These are phyloP conservation scores for Prosapia bicincta DNA, from an alignment of 2,888 invertebrate species.

Conservation along the genomic window DNA sequence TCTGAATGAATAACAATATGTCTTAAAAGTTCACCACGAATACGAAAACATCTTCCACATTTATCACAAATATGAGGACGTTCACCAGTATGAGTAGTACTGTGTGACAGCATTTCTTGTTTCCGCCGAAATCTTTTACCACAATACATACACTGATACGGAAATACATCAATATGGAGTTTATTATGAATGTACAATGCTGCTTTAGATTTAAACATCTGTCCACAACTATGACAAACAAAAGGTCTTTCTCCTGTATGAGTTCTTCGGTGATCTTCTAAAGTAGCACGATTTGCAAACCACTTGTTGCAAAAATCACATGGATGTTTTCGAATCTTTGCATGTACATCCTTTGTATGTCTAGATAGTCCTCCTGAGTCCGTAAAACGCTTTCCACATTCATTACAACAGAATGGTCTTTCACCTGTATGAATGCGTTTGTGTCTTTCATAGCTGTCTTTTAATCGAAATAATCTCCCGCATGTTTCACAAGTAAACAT, in stretches of 20 bases:
- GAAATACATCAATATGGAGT: constrained; percentile 47
- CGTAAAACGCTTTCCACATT: constrained; percentile 43
- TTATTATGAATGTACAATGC: constrained; percentile 50
- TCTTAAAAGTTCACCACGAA: constrained; percentile 28
- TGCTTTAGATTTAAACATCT: constrained; percentile 48
- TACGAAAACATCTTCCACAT: constrained; percentile 34
- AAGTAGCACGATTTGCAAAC: constrained; percentile 50
- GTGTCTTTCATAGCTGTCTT: constrained; percentile 25
- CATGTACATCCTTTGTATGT: constrained; percentile 53
- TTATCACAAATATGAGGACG: constrained; percentile 37
- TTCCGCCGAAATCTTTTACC: constrained; percentile 49
- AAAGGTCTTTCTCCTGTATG: constrained; percentile 49
- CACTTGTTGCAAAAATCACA: constrained; percentile 51
- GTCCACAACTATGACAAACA: constrained; percentile 49
- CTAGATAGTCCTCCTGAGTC: constrained; percentile 42
- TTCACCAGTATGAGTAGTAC: constrained; percentile 28
- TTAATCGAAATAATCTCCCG: constrained; percentile 36
- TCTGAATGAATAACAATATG: constrained; percentile 50
- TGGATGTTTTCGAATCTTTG: constrained; percentile 47
- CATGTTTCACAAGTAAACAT: constrained; percentile 44
- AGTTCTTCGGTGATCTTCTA: constrained; percentile 48
- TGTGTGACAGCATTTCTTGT: constrained; percentile 29
- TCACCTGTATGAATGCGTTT: constrained; percentile 52
- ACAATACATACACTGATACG: constrained; percentile 53
- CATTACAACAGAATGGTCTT: constrained; percentile 49